Base-by-base conservation (phyloP, 1,140 invertebrate genomes). In the Aphelinus certus region DNA sequence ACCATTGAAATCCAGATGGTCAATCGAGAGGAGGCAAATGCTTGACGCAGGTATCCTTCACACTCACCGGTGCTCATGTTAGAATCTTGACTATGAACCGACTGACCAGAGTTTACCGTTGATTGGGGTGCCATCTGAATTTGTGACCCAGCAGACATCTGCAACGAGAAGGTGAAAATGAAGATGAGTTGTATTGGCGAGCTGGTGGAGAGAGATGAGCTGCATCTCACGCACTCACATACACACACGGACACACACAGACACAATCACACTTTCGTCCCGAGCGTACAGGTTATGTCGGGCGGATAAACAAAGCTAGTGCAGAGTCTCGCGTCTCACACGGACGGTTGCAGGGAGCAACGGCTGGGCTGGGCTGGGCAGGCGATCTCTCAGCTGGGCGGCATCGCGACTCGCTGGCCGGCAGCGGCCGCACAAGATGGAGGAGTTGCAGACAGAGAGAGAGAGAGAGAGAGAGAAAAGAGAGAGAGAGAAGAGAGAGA, bases 91-190 rank as follows among this genome's bases (percentile, higher is more conserved):
- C 93, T 96, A 92, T 94, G 92, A 91, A 92, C 91, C 89, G 93
- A 92, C 91, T 95, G 93, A 90, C 92, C 93, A 91, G 94, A 92
- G 91, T 93, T 93, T 91, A 94, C 91, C 88, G 93, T 94, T 88
- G 94, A 93, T 91, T 95, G 94, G 88, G 94, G 94, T 93, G 94
- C 94, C 94, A 95, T 95, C 92, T 95, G 95, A 93, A 95, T 93
- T 92, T 95, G 94, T 91, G 94, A 94, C 90, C 94, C 94, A 91
- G 94, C 94, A 91, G 94, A 95, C 95, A 95, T 95, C 94, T 96
- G 91, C 81, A 94, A 94, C 76, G 74, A 78, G 62, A 77, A 76
- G 70, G 76, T 5, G 7, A 0, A 71, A 45, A 64, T 64, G 7
- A 10, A 48, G 51, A 43, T 2, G n/a, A n/a, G 7, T 47, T n/a